Conservation (phyloP, 2,113 vertebrate species). For the Setophaga petechia region DNA sequence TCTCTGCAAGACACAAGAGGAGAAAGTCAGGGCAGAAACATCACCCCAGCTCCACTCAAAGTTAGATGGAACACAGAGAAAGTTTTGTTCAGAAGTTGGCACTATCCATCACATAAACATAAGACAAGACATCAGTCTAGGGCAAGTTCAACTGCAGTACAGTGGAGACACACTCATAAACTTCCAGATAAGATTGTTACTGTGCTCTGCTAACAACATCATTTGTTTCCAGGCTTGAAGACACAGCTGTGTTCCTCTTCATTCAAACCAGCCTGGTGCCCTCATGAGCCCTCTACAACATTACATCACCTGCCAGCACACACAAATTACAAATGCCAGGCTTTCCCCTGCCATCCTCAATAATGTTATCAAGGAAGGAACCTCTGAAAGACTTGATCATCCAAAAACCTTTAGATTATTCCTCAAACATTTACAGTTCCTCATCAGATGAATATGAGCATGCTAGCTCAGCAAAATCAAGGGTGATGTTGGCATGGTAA, state of each 20-base stretch:
- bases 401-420: background rate
- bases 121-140: background rate
- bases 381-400: background rate
- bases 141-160: background rate
- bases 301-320: background rate
- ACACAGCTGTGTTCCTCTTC: background rate
- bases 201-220: background rate
- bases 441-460: background rate
- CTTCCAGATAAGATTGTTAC: background rate
- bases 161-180: background rate
- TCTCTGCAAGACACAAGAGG: slow-evolving; percentile 76
- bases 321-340: background rate
- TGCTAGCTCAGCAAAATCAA: background rate
- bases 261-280: background rate
- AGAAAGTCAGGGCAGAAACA: background rate
- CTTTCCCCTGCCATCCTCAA: background rate
- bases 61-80: background rate
- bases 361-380: background rate
- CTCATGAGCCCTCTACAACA: background rate
- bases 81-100: background rate
- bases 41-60: background rate
- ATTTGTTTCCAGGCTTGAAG: background rate
- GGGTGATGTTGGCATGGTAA: background rate
- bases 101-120: background rate
- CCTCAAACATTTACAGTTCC: background rate